Evolutionary conservation across 2,113 vertebrate genomes (phyloP), one percentile per base, ranked within the genome.

Genomic region (Tretioscincus oriximinensis): DNA sequence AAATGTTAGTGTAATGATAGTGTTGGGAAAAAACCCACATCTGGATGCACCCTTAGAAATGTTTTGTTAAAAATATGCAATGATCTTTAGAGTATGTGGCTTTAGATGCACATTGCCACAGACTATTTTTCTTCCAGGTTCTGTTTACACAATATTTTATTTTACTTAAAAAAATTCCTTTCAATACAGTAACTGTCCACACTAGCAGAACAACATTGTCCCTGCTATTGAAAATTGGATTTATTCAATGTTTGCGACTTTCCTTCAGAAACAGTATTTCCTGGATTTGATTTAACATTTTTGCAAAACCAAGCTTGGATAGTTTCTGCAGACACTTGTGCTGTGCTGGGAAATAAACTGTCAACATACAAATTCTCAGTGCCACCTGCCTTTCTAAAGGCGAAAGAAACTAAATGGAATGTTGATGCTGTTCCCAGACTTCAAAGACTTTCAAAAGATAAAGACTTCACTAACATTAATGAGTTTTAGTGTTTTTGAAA

Each of bases 381-480:
- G 22, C 29, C 7, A 0, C 3, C 20, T 79, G 60, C 21, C 61
- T 76, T 64, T 63, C 0, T 35, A 69, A 6, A 1, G 4, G 63
- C 64, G n/a, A 65, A n/a, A 65, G 16, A 1, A 51, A 29, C 41
- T 31, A 61, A 22, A 80, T 60, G 4, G 68, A 0, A 81, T 28
- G 77, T 65, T 68, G 31, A 81, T 79, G 47, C 47, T 81, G 4
- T 70, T 78, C 28, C 54, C 29, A 77, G 26, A 72, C 10, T 85
- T 84, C 29, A 83, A 77, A 77, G 71, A 29, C 73, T 79, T 66
- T 77, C 75, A 29, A 66, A 87, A 79, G 18, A 76, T 6, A 75
- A 78, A 81, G 70, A 1, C 0, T 72, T 83, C 28, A 77, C 26
- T 21, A 41, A 6, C 6, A 69, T 69, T 69, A 78, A 64, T 74